Conservation (phyloP, 2,888 invertebrate species). For the Hoplodrina ambigua region DNA sequence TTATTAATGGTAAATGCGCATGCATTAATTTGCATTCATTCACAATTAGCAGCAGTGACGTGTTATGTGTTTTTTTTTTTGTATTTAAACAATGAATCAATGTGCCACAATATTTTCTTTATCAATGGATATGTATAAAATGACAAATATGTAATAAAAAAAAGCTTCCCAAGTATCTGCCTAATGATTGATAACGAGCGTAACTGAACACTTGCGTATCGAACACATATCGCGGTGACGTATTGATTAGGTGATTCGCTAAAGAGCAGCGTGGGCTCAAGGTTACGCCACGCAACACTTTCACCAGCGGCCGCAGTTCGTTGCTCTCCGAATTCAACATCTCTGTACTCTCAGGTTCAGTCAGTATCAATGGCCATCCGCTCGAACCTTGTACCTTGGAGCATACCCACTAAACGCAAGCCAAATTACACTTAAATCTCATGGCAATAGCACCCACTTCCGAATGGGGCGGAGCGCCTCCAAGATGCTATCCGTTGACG, state of each 20-base stretch:
- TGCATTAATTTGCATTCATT: not conserved
- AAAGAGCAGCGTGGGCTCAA: constrained; percentile 84
- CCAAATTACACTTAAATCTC: constrained; percentile 64
- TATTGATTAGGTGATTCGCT: constrained; percentile 85
- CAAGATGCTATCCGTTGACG: constrained; percentile 82
- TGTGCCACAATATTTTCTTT: constrained; percentile 13
- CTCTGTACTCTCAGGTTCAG: constrained; percentile 64
- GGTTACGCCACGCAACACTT: constrained; percentile 89
- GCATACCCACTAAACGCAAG: constrained; percentile 53
- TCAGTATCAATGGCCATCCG: constrained; percentile 72
- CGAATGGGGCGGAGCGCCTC: constrained; percentile 59
- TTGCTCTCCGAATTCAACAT: constrained; percentile 88
- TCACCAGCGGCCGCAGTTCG: constrained; percentile 85
- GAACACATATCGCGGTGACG: constrained; percentile 75
- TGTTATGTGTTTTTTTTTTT: constrained; percentile 3
- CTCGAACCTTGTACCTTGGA: constrained; percentile 70
- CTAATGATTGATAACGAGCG: constrained; percentile 52
- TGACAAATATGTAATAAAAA: constrained; percentile 34
- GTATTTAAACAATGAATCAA: constrained; percentile 10
- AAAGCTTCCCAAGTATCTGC: constrained; percentile 24
- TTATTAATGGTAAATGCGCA: not conserved
- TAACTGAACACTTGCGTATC: constrained; percentile 63
- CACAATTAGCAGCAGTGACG: not conserved
- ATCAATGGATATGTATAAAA: constrained; percentile 7
- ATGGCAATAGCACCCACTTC: constrained; percentile 66